Percentiles rank a stretch among this genome's conserved stretches.
These are phyloP conservation scores for Gymnothorax reevesii DNA, from an alignment of 2,797 vertebrate genomes.

Conservation along the genomic window DNA sequence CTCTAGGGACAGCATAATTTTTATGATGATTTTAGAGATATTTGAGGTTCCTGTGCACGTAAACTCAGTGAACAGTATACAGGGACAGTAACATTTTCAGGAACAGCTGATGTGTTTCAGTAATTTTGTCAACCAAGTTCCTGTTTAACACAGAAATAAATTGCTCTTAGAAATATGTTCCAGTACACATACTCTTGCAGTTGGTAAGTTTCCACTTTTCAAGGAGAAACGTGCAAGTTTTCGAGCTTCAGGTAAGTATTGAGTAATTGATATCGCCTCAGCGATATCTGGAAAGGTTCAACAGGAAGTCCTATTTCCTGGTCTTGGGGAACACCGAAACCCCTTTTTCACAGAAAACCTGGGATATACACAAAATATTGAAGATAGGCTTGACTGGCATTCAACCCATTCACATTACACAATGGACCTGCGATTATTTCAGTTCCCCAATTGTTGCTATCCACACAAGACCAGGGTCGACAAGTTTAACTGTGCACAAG, in stretches of 20 bases:
- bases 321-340: neutral
- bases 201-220: neutral
- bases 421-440: too few relatives aligned
- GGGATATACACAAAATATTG: too few relatives aligned
- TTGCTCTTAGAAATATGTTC: neutral
- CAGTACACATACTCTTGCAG: neutral
- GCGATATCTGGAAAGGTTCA: neutral
- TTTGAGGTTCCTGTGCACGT: neutral
- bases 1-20: constrained; percentile 66
- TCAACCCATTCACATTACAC: too few relatives aligned
- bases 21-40: neutral
- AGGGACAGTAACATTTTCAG: neutral
- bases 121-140: neutral
- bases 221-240: neutral
- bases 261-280: neutral
- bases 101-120: neutral
- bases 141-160: neutral
- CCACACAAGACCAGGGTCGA: too few relatives aligned
- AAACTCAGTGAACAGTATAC: neutral
- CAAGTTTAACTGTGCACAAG: too few relatives aligned
- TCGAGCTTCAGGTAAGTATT: neutral
- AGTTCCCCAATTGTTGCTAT: too few relatives aligned
- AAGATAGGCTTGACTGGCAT: too few relatives aligned
- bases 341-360: too few relatives aligned
- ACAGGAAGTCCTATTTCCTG: neutral